Evolutionary conservation across 2,888 invertebrate species (phyloP).

Genomic region (Meiosimyza decipiens): DNA sequence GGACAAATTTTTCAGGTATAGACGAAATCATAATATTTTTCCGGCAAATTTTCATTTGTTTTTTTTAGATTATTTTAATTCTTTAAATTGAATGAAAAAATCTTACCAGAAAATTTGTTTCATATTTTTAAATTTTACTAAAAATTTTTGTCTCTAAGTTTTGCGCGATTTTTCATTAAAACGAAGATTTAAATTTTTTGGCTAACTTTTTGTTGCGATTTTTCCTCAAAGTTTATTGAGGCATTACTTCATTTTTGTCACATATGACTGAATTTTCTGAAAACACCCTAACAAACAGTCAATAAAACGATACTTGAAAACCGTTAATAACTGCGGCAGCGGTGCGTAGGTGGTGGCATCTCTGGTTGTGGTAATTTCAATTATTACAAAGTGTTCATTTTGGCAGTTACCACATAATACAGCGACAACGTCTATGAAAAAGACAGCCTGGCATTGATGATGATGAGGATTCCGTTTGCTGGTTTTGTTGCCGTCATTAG

Average conservation of each 20-base stretch:
- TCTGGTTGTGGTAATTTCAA: constrained; percentile 23
- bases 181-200: too few species aligned
- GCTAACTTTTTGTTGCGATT: too few species aligned
- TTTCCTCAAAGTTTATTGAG: too few species aligned
- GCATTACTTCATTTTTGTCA: too few species aligned
- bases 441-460: not conserved
- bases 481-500: constrained; percentile 12
- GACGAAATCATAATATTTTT: too few species aligned
- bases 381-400: constrained; percentile 30
- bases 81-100: too few species aligned
- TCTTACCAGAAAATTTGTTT: too few species aligned
- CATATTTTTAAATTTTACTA: too few species aligned
- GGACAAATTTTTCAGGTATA: too few species aligned
- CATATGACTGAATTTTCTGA: not conserved
- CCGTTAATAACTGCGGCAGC: constrained; percentile 21
- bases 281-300: constrained; percentile 1
- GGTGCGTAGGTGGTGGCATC: constrained; percentile 9
- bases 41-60: too few species aligned
- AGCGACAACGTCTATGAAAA: not conserved
- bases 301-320: constrained; percentile 24
- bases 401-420: constrained; percentile 11
- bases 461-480: not conserved
- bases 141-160: too few species aligned
- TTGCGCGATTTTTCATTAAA: too few species aligned
- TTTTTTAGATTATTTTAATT: not conserved